Conservation (phyloP, 2,888 invertebrate genomes). For the Cerceris ruficornis region DNA sequence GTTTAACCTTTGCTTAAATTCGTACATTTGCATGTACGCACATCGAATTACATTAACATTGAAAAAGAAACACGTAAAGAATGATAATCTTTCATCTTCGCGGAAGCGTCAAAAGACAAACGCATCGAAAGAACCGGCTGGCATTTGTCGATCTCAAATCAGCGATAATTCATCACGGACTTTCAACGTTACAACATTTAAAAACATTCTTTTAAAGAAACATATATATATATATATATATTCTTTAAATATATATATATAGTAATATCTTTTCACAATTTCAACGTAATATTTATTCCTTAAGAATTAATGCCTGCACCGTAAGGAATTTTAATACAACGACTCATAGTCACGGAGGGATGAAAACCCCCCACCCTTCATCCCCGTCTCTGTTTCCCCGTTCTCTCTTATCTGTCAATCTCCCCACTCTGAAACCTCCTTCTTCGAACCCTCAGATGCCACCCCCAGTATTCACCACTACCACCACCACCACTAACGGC, state of each 20-base stretch:
- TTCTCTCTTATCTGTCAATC: slow-evolving; percentile 60
- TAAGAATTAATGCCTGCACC: slow-evolving; percentile 28
- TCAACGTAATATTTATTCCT: slow-evolving; percentile 7
- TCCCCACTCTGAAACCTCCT: slow-evolving; percentile 56
- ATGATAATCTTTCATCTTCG: background rate
- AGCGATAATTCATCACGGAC: too few relatives aligned
- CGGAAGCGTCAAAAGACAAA: background rate
- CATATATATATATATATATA: background rate
- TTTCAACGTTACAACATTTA: too few relatives aligned
- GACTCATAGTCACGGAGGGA: slow-evolving; percentile 28
- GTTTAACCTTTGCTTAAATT: background rate
- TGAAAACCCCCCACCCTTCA: slow-evolving; percentile 44
- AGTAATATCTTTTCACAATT: background rate
- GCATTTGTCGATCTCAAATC: too few relatives aligned
- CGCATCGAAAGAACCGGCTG: background rate
- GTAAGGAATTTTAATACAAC: slow-evolving; percentile 55
- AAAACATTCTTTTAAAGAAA: background rate
- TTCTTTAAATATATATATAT: too few relatives aligned
- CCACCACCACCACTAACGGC: slow-evolving; percentile 56
- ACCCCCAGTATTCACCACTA: slow-evolving; percentile 63
- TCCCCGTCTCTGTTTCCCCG: slow-evolving; percentile 29
- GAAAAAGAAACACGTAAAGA: background rate
- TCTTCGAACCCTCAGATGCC: slow-evolving; percentile 65
- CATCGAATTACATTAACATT: background rate
- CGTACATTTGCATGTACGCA: background rate